Evolutionary conservation across 1,140 invertebrate genomes (phyloP).

Genomic region (Telenomus remus): DNA sequence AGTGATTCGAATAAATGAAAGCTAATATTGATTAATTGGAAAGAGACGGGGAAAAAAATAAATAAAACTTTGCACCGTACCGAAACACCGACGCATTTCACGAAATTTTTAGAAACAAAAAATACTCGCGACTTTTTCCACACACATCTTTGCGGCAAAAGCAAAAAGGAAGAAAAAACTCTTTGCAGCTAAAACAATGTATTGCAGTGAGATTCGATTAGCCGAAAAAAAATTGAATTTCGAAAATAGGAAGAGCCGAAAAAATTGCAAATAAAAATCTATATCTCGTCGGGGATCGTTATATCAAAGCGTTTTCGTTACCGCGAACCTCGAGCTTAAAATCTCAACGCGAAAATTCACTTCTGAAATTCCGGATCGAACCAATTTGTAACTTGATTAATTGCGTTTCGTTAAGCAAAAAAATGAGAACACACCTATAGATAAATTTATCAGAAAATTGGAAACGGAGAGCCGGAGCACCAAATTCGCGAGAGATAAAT

Average conservation of each 20-base stretch:
- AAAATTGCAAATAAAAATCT: not conserved
- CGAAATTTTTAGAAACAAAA: slow-evolving; percentile 7
- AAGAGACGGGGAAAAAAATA: not conserved
- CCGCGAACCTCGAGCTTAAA: slow-evolving; percentile 4
- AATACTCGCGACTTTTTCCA: not conserved
- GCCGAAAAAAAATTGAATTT: too few relatives aligned
- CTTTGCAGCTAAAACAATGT: too few relatives aligned
- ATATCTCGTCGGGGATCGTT: not conserved
- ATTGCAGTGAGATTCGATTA: too few relatives aligned
- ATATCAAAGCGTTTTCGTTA: slow-evolving; percentile 11
- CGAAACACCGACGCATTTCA: slow-evolving; percentile 2
- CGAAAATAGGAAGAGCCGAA: not conserved
- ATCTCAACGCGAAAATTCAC: too few relatives aligned
- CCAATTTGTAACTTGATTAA: slow-evolving; percentile 7
- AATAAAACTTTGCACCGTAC: slow-evolving; percentile 23
- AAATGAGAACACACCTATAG: not conserved
- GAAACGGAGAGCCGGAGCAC: not conserved
- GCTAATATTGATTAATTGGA: not conserved
- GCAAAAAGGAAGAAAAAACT: too few relatives aligned
- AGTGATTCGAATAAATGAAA: slow-evolving; percentile 1
- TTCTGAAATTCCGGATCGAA: slow-evolving; percentile 1
- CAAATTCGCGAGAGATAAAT: not conserved
- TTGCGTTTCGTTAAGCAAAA: not conserved
- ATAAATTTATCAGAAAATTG: slow-evolving; percentile 2
- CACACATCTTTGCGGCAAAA: not conserved